Conservation (phyloP, 2,888 invertebrate species). For the Eupeodes luniger region DNA sequence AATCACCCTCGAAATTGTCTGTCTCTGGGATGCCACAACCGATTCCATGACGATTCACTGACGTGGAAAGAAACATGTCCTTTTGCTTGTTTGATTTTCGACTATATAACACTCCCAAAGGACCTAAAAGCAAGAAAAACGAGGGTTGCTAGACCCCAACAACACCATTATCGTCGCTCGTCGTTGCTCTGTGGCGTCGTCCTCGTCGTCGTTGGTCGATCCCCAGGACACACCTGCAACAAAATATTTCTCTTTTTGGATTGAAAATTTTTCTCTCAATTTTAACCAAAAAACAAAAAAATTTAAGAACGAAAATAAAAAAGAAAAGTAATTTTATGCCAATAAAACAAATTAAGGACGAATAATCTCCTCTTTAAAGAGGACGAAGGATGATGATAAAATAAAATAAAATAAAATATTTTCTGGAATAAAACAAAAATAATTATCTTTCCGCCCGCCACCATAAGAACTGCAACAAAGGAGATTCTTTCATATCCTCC, state of each 20-base stretch:
- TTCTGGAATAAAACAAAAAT: conserved; percentile 66
- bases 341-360: conserved; percentile 71
- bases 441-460: conserved; percentile 63
- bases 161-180: too few species aligned
- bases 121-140: conserved; percentile 31
- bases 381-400: not conserved
- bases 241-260: conserved; percentile 29
- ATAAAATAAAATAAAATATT: conserved; percentile 37
- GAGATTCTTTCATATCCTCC: not conserved
- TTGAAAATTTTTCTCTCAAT: conserved; percentile 38
- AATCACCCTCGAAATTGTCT: conserved; percentile 58
- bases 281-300: conserved; percentile 3
- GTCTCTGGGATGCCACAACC: conserved; percentile 69
- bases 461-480: conserved; percentile 52
- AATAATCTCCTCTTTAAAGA: conserved; percentile 24
- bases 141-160: conserved; percentile 26
- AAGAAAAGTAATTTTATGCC: conserved; percentile 71
- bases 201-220: not conserved
- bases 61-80: conserved; percentile 65
- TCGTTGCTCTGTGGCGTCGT: too few species aligned
- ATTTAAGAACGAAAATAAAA: not conserved
- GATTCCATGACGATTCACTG: conserved; percentile 74
- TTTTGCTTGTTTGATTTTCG: conserved; percentile 64
- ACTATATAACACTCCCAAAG: conserved; percentile 44
- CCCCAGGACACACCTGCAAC: conserved; percentile 63